These are phyloP conservation scores for Aurelia coerulea DNA, from an alignment of 30 jellyfish, hydroid and myxozoan species.

Conservation along the genomic window DNA sequence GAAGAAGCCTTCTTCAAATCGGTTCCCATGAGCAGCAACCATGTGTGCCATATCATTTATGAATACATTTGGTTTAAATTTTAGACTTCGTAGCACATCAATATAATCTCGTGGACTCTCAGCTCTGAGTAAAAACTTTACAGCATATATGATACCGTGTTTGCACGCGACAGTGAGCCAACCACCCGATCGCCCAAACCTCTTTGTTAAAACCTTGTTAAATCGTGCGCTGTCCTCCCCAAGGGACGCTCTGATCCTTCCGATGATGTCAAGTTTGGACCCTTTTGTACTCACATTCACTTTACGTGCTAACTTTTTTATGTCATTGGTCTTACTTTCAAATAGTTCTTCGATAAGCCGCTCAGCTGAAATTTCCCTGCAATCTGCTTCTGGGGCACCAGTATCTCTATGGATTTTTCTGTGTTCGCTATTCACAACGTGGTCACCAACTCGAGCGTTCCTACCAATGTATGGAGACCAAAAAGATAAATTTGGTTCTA, in stretches of 20 bases:
- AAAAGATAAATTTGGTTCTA: conserved; percentile 1
- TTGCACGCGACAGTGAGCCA: conserved; percentile 54
- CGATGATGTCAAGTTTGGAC: conserved; percentile 33
- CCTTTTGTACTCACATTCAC: conserved; percentile 28
- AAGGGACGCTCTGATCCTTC: conserved; percentile 18
- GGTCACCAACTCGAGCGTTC: not conserved
- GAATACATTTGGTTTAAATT: conserved; percentile 38
- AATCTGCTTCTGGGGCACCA: conserved; percentile 32
- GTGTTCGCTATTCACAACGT: conserved; percentile 43
- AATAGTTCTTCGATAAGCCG: conserved; percentile 28
- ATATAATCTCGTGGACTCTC: conserved; percentile 59
- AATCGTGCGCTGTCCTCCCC: not conserved
- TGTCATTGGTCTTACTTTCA: not conserved
- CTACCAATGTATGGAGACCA: conserved; percentile 61
- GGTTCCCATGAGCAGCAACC: conserved; percentile 49
- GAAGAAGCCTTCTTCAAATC: conserved; percentile 6
- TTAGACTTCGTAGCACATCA: conserved; percentile 27
- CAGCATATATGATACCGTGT: conserved; percentile 40
- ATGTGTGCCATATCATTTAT: conserved; percentile 65
- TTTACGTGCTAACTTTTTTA: conserved; percentile 21
- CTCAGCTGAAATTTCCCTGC: conserved; percentile 33
- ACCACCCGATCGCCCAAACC: conserved; percentile 62
- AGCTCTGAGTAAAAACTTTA: conserved; percentile 37
- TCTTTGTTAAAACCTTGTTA: conserved; percentile 36
- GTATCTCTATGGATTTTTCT: conserved; percentile 20